A percentile compares a stretch with the other conserved stretches of the same genome.
Conservation (phyloP, 2,113 vertebrate species). For the Mesoclemmys tuberculata region DNA sequence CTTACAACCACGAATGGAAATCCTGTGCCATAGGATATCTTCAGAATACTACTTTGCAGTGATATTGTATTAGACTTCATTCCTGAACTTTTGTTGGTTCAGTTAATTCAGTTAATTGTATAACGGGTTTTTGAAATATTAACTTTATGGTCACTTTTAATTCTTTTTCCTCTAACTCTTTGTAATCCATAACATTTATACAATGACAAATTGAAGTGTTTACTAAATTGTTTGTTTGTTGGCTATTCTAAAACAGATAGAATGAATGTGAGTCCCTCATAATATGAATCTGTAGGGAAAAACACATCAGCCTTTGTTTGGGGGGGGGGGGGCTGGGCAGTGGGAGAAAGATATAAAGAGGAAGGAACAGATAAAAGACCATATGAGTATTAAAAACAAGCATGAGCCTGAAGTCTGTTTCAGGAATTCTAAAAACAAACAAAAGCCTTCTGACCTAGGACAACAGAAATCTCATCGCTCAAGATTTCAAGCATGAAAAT, state of each 20-base stretch:
- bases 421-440: not conserved
- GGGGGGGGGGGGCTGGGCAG: not conserved
- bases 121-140: not conserved
- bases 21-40: not conserved
- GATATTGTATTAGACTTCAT: not conserved
- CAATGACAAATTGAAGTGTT: not conserved
- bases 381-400: slow-evolving; percentile 43
- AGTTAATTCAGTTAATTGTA: not conserved
- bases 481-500: not conserved
- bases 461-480: not conserved
- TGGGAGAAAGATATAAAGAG: slow-evolving; percentile 60
- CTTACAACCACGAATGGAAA: not conserved
- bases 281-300: not conserved
- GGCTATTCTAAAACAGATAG: not conserved
- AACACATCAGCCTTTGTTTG: not conserved
- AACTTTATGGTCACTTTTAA: not conserved
- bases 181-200: not conserved
- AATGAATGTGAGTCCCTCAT: not conserved
- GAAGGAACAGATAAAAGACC: slow-evolving; percentile 59
- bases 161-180: not conserved
- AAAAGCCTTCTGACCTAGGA: not conserved
- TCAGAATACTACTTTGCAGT: not conserved
- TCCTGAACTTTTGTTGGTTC: not conserved
- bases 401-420: slow-evolving; percentile 6
- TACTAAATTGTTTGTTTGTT: not conserved